Percentiles rank a stretch among this genome's conserved stretches.
These are phyloP conservation scores for Pterostichus madidus DNA, from an alignment of 2,888 invertebrate species.

Conservation along the genomic window DNA sequence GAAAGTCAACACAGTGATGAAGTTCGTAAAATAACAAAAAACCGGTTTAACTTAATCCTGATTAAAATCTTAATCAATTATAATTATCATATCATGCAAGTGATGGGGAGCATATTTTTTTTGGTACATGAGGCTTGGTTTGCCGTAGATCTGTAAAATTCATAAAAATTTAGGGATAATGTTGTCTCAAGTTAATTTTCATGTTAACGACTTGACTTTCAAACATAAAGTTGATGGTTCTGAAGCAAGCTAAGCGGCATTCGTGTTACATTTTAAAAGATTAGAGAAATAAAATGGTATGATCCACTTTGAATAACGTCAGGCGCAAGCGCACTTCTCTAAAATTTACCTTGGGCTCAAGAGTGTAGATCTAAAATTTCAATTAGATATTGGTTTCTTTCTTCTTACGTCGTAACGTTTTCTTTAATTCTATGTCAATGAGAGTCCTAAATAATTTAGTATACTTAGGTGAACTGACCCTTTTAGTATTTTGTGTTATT, in stretches of 20 bases:
- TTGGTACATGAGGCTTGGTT: too few relatives aligned
- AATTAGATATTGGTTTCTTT: slow-evolving; percentile 26
- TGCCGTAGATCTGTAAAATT: too few relatives aligned
- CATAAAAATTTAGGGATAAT: too few relatives aligned
- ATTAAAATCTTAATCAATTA: background rate
- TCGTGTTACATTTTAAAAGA: background rate
- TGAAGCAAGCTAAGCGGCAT: too few relatives aligned
- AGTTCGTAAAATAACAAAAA: background rate
- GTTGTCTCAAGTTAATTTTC: too few relatives aligned
- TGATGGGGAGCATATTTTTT: too few relatives aligned
- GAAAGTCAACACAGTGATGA: background rate
- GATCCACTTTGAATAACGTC: too few relatives aligned
- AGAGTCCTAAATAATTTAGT: too few relatives aligned
- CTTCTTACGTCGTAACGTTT: slow-evolving; percentile 23
- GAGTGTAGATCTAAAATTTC: slow-evolving; percentile 20
- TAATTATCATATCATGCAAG: background rate
- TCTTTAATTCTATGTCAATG: background rate
- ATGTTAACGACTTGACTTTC: too few relatives aligned
- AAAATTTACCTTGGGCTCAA: background rate
- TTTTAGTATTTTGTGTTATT: background rate
- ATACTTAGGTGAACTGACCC: slow-evolving; percentile 33
- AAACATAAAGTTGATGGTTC: too few relatives aligned
- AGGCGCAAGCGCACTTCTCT: background rate
- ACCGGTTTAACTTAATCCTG: background rate
- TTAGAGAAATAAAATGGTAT: too few relatives aligned